Conservation (phyloP, 2,888 invertebrate genomes). For the Leptopterna dolabrata region DNA sequence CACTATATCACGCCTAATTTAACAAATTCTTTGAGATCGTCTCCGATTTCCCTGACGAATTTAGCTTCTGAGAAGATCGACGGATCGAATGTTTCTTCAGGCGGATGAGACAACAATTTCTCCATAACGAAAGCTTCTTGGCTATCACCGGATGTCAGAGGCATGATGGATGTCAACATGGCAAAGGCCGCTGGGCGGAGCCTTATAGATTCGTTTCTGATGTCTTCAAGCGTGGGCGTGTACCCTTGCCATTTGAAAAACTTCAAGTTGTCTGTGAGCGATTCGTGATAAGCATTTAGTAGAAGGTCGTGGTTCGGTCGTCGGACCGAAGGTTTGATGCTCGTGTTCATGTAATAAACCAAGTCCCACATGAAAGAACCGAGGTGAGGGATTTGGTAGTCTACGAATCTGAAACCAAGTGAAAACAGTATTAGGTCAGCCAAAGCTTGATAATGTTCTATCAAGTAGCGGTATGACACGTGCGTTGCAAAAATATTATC, state of each 20-base stretch:
- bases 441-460: not conserved
- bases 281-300: conserved; percentile 37
- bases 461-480: not conserved
- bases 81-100: not conserved
- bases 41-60: conserved; percentile 23
- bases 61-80: conserved; percentile 11
- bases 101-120: not conserved
- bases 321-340: conserved; percentile 36
- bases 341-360: conserved; percentile 25
- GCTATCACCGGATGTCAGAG: not conserved
- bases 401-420: conserved; percentile 38
- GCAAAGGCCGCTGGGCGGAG: not conserved
- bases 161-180: not conserved
- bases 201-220: conserved; percentile 25
- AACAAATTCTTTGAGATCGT: conserved; percentile 27
- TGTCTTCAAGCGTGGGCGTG: conserved; percentile 24
- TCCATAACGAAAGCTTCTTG: not conserved
- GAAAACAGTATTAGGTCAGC: too few relatives aligned
- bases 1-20: not conserved
- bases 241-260: conserved; percentile 26
- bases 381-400: conserved; percentile 28
- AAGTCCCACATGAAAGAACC: conserved; percentile 51
- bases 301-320: conserved; percentile 4
- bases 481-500: not conserved
- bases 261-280: conserved; percentile 30